Percentiles rank a stretch among this genome's conserved stretches.
Conservation (phyloP, 2,113 vertebrate genomes). For the Platichthys flesus region DNA sequence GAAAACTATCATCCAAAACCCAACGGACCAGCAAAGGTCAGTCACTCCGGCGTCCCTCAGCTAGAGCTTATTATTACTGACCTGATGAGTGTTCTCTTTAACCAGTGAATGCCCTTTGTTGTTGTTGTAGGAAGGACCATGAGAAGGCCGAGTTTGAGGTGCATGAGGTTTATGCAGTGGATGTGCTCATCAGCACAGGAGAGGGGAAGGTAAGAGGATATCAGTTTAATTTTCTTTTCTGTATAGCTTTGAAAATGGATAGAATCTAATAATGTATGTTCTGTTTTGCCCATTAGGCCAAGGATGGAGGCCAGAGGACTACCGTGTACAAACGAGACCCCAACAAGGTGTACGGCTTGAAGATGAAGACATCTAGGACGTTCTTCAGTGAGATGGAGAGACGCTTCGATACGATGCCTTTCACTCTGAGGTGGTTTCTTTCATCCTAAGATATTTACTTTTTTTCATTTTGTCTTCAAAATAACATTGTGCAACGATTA, state of each 20-base stretch:
- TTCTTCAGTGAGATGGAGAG: slow-evolving; percentile 98
- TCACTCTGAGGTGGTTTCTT: slow-evolving; percentile 89
- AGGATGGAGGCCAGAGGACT: slow-evolving; percentile 95
- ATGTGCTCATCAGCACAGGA: slow-evolving; percentile 95
- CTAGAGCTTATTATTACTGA: not conserved
- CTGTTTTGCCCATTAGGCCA: slow-evolving; percentile 81
- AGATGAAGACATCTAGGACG: slow-evolving; percentile 98
- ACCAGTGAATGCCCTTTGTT: not conserved
- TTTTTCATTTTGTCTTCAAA: not conserved
- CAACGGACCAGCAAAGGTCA: slow-evolving; percentile 96
- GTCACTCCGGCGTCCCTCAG: slow-evolving; percentile 17
- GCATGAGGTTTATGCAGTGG: slow-evolving; percentile 97
- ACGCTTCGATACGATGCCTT: slow-evolving; percentile 96
- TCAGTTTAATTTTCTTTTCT: not conserved
- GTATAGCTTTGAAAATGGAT: no score
- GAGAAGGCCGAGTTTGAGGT: slow-evolving; percentile 98
- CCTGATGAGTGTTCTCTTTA: not conserved
- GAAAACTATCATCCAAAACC: slow-evolving; percentile 98
- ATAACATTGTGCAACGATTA: not conserved
- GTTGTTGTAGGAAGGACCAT: slow-evolving; percentile 91
- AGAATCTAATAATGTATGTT: not conserved
- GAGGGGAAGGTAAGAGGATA: slow-evolving; percentile 91
- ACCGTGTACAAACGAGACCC: slow-evolving; percentile 98
- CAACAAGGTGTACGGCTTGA: slow-evolving; percentile 95
- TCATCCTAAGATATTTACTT: not conserved